These are phyloP conservation scores for Pristionchus pacificus DNA, from an alignment of 1,140 invertebrate genomes.

Conservation along the genomic window DNA sequence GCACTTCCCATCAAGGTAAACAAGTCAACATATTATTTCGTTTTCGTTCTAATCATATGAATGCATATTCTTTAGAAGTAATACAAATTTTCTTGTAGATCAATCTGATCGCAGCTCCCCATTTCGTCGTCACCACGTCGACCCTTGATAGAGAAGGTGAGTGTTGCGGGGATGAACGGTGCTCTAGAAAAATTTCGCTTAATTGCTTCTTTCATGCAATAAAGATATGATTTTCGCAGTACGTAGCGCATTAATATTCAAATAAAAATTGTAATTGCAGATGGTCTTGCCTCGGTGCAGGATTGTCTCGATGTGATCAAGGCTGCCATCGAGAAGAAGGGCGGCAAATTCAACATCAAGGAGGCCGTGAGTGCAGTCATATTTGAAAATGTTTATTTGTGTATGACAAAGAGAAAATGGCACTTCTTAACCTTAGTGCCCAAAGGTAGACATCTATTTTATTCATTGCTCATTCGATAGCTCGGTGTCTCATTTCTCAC, in stretches of 20 bases:
- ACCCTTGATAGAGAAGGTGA: slow-evolving; percentile 79
- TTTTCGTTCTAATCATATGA: slow-evolving; percentile 21
- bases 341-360: slow-evolving; percentile 88
- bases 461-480: too few relatives aligned
- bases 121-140: slow-evolving; percentile 96
- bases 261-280: too few relatives aligned
- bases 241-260: too few relatives aligned
- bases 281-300: slow-evolving; percentile 82
- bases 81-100: slow-evolving; percentile 71
- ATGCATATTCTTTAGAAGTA: slow-evolving; percentile 1
- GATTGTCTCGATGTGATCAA: slow-evolving; percentile 83
- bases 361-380: slow-evolving; percentile 74
- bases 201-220: not conserved
- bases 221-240: not conserved
- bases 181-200: too few relatives aligned
- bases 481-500: too few relatives aligned
- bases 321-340: slow-evolving; percentile 72
- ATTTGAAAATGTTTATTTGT: too few relatives aligned
- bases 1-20: slow-evolving; percentile 83
- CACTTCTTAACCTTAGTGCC: too few relatives aligned
- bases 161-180: slow-evolving; percentile 38
- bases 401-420: not conserved
- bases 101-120: slow-evolving; percentile 93
- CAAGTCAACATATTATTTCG: slow-evolving; percentile 2
- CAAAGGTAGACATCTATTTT: too few relatives aligned